Percentiles rank a stretch among this genome's conserved stretches.
Conservation (phyloP, 2,888 invertebrate species). For the Pherbina coryleti region DNA sequence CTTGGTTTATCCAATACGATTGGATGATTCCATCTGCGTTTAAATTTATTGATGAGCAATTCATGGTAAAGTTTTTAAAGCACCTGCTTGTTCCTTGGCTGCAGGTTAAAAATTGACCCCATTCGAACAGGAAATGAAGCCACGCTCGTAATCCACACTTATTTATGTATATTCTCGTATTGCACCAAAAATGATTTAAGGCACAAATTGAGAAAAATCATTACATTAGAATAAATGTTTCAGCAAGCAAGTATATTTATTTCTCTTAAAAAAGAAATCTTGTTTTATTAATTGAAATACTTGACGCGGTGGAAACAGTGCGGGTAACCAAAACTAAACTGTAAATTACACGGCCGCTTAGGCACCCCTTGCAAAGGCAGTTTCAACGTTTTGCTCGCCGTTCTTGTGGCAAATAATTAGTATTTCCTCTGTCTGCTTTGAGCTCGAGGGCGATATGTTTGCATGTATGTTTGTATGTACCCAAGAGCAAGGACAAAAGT, state of each 20-base stretch:
- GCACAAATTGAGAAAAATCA: too few relatives aligned
- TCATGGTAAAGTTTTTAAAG: constrained; percentile 2
- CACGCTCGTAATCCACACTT: too few relatives aligned
- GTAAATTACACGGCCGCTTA: constrained; percentile 69
- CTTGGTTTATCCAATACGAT: constrained; percentile 18
- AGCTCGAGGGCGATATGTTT: constrained; percentile 41
- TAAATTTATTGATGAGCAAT: constrained; percentile 24
- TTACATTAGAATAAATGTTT: not conserved
- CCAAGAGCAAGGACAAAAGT: not conserved
- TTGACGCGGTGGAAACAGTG: constrained; percentile 51
- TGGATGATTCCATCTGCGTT: constrained; percentile 20
- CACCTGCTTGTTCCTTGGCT: constrained; percentile 26
- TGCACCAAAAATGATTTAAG: not conserved
- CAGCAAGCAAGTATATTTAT: not conserved
- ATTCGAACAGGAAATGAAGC: not conserved
- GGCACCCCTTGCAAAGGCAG: constrained; percentile 55
- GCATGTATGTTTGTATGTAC: constrained; percentile 22
- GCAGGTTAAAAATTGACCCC: constrained; percentile 14
- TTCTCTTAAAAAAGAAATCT: not conserved
- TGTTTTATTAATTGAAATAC: constrained; percentile 31
- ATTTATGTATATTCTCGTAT: not conserved
- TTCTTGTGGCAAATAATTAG: constrained; percentile 47
- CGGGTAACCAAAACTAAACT: constrained; percentile 63
- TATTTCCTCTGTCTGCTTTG: constrained; percentile 34
- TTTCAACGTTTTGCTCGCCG: not conserved